phyloP scores from a whole-genome alignment of 1,140 invertebrate species.

The Venturia canescens region DNA sequence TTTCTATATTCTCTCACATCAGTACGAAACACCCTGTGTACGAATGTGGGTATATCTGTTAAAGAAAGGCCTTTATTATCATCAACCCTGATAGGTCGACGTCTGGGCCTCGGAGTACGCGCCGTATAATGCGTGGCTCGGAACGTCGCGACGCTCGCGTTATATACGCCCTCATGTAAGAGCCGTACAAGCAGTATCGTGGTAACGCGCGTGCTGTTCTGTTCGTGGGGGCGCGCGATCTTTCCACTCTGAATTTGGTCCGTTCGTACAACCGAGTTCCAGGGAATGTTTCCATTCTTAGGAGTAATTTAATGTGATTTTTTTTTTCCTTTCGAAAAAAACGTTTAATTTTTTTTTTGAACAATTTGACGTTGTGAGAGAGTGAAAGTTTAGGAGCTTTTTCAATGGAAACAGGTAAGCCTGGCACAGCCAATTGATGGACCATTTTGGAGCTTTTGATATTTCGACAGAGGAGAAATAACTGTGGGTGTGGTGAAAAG shows the following conservation, averaged over 20 bases:
- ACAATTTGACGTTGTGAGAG: too few species aligned
- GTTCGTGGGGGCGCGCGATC: constrained; percentile 47
- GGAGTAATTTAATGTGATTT: too few species aligned
- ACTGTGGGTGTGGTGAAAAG: too few species aligned
- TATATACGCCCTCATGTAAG: constrained; percentile 43
- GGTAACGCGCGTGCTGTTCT: constrained; percentile 61
- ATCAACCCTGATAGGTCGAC: constrained; percentile 54
- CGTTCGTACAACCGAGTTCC: background rate
- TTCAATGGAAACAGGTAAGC: too few species aligned
- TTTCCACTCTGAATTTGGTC: constrained; percentile 17
- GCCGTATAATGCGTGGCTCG: constrained; percentile 52
- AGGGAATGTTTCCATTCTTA: too few species aligned
- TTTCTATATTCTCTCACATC: background rate
- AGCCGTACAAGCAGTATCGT: constrained; percentile 60
- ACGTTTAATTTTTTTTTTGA: too few species aligned
- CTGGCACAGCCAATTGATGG: too few species aligned
- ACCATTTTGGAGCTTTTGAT: too few species aligned
- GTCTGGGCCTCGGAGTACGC: constrained; percentile 60
- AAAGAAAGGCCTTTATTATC: background rate
- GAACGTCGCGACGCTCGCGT: constrained; percentile 62
- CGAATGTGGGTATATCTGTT: background rate
- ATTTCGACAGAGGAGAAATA: too few species aligned
- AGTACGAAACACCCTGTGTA: background rate
- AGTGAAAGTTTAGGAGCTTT: too few species aligned
- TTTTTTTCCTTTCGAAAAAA: too few species aligned